Evolutionary conservation across 2,113 vertebrate genomes (phyloP).

Genomic region (Girardinichthys multiradiatus): DNA sequence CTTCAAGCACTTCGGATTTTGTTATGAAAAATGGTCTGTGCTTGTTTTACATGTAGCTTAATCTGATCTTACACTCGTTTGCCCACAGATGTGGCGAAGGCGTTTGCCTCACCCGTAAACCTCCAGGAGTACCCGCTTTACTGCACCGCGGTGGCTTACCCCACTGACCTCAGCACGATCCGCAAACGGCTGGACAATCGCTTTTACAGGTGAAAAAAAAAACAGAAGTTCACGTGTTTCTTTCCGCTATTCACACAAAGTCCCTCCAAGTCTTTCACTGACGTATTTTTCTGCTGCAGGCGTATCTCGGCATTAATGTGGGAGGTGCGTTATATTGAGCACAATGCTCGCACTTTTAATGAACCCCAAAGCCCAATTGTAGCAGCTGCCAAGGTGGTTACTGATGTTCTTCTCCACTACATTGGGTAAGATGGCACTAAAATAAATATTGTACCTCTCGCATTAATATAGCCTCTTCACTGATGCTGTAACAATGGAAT

Average conservation of each 20-base stretch:
- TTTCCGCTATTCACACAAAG: neutral
- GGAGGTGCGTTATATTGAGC: constrained; percentile 98
- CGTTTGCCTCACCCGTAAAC: constrained; percentile 92
- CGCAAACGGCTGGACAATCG: constrained; percentile 92
- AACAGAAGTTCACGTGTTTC: neutral
- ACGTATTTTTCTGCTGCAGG: constrained; percentile 71
- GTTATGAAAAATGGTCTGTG: neutral
- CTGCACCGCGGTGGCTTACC: constrained; percentile 96
- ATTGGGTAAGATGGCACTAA: constrained; percentile 84
- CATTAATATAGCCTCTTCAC: neutral
- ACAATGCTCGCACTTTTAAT: constrained; percentile 97
- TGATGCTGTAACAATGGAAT: neutral
- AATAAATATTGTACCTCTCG: neutral
- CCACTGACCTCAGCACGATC: constrained; percentile 94
- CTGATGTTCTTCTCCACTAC: constrained; percentile 92
- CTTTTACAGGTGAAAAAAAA: constrained; percentile 88
- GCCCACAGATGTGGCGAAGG: constrained; percentile 90
- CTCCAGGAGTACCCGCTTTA: constrained; percentile 95
- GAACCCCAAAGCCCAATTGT: constrained; percentile 97
- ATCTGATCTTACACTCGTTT: constrained; percentile 3
- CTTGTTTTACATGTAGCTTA: no score
- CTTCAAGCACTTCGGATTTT: neutral
- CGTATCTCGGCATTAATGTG: constrained; percentile 98
- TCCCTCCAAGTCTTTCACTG: neutral
- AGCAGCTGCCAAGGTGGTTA: constrained; percentile 94